Conservation (phyloP, 2,888 invertebrate species). For the Tromatobia lineatoria region DNA sequence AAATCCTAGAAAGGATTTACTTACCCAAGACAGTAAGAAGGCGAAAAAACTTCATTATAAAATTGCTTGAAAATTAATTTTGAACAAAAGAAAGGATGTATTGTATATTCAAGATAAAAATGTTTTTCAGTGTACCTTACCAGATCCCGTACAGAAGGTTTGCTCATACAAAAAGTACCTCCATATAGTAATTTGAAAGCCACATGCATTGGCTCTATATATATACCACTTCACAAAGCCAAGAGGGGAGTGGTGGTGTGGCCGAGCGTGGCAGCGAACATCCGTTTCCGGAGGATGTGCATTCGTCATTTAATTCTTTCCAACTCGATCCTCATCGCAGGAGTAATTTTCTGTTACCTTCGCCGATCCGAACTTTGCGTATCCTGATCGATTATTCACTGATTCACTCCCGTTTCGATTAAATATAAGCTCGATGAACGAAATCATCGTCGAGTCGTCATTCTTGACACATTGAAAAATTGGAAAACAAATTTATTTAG, state of each 20-base stretch:
- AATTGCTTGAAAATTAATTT: no score
- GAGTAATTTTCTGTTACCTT: not conserved
- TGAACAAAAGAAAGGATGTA: no score
- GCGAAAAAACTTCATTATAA: no score
- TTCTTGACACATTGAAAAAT: no score
- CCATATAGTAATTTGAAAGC: not conserved
- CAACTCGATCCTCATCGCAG: not conserved
- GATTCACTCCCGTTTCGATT: conserved; percentile 4
- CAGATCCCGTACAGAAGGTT: not conserved
- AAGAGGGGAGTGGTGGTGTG: conserved; percentile 74
- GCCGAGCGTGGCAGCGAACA: conserved; percentile 80
- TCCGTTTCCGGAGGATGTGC: conserved; percentile 84
- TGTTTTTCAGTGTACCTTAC: not conserved
- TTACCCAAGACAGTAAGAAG: no score
- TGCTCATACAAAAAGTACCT: conserved; percentile 13
- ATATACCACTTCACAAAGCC: conserved; percentile 39
- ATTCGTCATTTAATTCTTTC: conserved; percentile 72
- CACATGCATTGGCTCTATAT: conserved; percentile 12
- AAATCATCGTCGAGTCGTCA: not conserved
- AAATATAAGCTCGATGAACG: not conserved
- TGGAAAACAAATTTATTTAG: no score
- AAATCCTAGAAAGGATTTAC: no score
- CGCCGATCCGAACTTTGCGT: conserved; percentile 34
- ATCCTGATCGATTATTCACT: not conserved
- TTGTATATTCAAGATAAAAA: not conserved